Conservation (phyloP, 1,140 invertebrate genomes). For the Tetragnatha versicolor region DNA sequence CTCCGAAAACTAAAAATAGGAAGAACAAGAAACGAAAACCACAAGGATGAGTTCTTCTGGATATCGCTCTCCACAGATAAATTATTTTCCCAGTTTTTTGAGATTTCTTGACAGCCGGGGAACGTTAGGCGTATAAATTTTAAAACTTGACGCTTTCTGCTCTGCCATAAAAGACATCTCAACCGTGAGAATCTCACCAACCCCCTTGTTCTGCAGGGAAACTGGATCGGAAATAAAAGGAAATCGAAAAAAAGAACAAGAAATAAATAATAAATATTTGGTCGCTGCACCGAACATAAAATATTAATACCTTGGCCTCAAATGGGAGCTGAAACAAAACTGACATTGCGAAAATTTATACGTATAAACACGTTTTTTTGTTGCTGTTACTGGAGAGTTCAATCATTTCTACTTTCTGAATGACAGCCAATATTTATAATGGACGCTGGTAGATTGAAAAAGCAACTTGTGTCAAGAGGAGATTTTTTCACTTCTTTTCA, state of each 20-base stretch:
- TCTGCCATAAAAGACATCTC: conserved; percentile 30
- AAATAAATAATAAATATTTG: background rate
- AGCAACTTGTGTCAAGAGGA: no score
- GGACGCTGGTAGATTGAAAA: background rate
- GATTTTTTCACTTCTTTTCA: background rate
- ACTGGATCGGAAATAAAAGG: background rate
- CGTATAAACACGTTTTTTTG: conserved; percentile 1
- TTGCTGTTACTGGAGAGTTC: no score
- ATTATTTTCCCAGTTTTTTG: conserved; percentile 21
- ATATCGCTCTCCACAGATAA: conserved; percentile 12
- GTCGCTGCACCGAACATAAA: conserved; percentile 27
- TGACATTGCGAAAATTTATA: conserved; percentile 38
- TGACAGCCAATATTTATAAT: background rate
- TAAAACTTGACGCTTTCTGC: conserved; percentile 33
- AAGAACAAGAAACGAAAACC: no score
- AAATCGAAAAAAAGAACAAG: background rate
- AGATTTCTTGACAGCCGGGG: conserved; percentile 35
- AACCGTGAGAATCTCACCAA: conserved; percentile 4
- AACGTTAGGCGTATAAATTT: conserved; percentile 42
- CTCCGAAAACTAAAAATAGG: no score
- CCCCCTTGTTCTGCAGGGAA: conserved; percentile 11
- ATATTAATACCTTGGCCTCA: conserved; percentile 26
- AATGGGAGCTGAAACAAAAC: conserved; percentile 23
- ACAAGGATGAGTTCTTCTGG: no score
- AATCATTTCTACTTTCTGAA: background rate